Base-by-base conservation (phyloP, 2,113 vertebrate genomes). In the Mugil cephalus region DNA sequence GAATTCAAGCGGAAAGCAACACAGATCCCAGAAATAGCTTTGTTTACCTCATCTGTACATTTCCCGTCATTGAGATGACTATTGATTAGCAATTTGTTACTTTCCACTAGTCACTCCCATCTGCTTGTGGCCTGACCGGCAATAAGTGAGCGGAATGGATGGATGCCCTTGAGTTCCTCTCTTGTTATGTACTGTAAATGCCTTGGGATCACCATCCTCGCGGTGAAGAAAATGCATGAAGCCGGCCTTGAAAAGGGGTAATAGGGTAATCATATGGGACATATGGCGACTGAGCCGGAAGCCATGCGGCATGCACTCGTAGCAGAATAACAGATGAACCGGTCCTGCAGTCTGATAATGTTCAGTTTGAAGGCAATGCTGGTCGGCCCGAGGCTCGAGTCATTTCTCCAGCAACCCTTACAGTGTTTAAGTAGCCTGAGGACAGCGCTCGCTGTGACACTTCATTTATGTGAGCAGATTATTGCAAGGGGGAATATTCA, bases 71-170 rank as follows among this genome's bases (percentile, higher is more conserved):
- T 51, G 46, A 84, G 65, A 74, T 81, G 47, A 46, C 52, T 75
- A 87, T 89, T 13, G 83, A 88, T 88, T 86, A 50, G 67, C 76
- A 64, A 59, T 84, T 79, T 89, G 67, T 85, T 71, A 79, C 43
- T 53, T 59, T 38, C 53, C 56, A 52, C 13, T 9, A 40, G 69
- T 79, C 74, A 73, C 50, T 67, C 59, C 71, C 63, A 58, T 55
- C 67, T 45, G 46, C 71, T 66, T 60, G 58, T 17, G 39, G 43
- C 66, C 64, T 52, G 72, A 47, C 56, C 67, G 56, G 54, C 66
- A 75, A 79, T 53, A 53, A 60, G 65, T 4, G 17, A 79, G 19
- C 36, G 6, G 45, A 73, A 69, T 39, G 30, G 40, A 47, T 24
- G 54, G 50, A 38, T 38, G 19, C 9, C 61, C 58, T 14, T 17